These are phyloP conservation scores for Nephrotoma appendiculata DNA, from an alignment of 2,888 invertebrate genomes.

Conservation along the genomic window DNA sequence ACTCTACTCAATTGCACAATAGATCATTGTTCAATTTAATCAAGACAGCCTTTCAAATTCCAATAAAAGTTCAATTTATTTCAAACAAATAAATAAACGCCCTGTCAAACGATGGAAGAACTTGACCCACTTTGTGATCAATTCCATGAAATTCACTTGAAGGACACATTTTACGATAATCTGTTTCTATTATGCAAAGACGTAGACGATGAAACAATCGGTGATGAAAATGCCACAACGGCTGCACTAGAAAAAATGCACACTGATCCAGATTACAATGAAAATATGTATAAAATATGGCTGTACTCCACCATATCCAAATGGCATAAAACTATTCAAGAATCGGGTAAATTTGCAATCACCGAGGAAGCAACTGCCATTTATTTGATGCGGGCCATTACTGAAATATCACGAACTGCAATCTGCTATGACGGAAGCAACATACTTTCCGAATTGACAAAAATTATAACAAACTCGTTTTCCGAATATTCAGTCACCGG, in stretches of 20 bases:
- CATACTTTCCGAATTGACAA: not conserved
- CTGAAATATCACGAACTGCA: not conserved
- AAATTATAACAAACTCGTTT: not conserved
- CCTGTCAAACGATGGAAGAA: not conserved
- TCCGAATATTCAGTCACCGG: not conserved
- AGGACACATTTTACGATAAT: not conserved
- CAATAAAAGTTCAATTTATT: not conserved
- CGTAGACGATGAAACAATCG: not conserved
- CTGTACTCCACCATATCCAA: not conserved
- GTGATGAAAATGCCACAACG: not conserved
- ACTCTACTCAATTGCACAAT: too few relatives aligned
- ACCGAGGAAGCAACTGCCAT: not conserved
- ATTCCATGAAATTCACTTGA: not conserved
- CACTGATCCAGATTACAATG: not conserved
- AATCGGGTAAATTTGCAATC: not conserved
- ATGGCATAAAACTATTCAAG: not conserved
- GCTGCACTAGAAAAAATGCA: not conserved
- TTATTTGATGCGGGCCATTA: not conserved
- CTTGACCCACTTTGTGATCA: not conserved
- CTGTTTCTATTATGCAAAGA: not conserved
- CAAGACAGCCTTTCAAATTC: too few relatives aligned
- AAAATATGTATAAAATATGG: not conserved
- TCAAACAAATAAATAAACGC: not conserved
- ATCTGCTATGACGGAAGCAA: not conserved
- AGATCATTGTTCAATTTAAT: too few relatives aligned